Evolutionary conservation across 1,140 invertebrate species (phyloP), one percentile per base, ranked within the genome.

Genomic region (Samia ricini): DNA sequence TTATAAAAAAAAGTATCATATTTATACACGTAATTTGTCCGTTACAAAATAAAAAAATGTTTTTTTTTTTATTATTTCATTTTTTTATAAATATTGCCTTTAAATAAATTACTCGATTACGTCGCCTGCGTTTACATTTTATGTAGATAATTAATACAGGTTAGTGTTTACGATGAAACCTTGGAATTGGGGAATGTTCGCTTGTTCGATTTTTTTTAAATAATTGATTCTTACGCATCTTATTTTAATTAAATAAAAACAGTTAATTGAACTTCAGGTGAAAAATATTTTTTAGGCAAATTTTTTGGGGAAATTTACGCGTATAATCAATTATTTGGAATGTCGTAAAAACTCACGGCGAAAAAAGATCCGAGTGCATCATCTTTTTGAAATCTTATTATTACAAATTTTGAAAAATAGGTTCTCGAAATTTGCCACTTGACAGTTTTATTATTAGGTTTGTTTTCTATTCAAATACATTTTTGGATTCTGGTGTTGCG

Each of bases 391-490:
- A 42, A 42, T 12, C 2, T 2, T 2, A 12, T 8, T 7, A 36
- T 8, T 8, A 36, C n/a, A 12, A 74, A 19, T 85, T 79, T 84
- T 79, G 78, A 76, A 77, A 69, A 70, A 80, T 85, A 83, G 77
- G 80, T 76, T 82, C 83, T 82, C 81, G 81, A 61, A 85, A 85
- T 88, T 84, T 88, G 79, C 83, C 84, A 82, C 66, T 79, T 74
- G 82, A 81, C 77, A 78, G 84, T 82, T 87, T 42, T 42, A 15
- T 83, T 87, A 88, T 83, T 87, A 81, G 74, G 81, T 88, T 87
- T 87, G 85, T 89, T 89, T 89, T 89, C 76, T 87, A 88, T 87
- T 87, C 78, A 89, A 48, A 89, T 88, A 89, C 79, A 89, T 87
- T 69, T 56, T 88, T 89, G 83, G 85, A 88, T 81, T 85, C 81